Conservation (phyloP, 2,113 vertebrate genomes). For the Sitta europaea region DNA sequence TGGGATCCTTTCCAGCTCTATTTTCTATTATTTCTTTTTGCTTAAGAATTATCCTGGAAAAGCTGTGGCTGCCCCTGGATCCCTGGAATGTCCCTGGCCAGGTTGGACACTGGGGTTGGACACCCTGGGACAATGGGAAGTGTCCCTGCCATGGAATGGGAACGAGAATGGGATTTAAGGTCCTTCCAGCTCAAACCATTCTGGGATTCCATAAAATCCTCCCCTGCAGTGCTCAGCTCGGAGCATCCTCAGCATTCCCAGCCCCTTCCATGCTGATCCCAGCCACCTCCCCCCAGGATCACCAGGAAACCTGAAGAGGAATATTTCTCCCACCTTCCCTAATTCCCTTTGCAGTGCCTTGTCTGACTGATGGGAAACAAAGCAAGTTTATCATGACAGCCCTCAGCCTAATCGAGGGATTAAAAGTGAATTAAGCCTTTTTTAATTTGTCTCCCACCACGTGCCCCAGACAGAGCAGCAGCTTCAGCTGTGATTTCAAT, state of each 20-base stretch:
- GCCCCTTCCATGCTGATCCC: neutral
- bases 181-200: neutral
- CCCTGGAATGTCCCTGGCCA: neutral
- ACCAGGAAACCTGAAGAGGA: neutral
- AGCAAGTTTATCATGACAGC: neutral
- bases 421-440: neutral
- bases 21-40: neutral
- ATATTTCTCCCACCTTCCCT: neutral
- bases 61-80: neutral
- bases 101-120: neutral
- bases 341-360: neutral
- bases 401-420: neutral
- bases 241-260: neutral
- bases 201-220: neutral
- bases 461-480: neutral
- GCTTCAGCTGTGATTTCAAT: neutral
- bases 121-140: neutral
- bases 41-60: neutral
- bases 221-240: neutral
- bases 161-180: neutral
- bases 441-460: neutral
- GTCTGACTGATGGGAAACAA: neutral
- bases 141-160: neutral
- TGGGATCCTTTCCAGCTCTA: neutral
- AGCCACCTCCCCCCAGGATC: neutral